Evolutionary conservation across 2,797 vertebrate species (phyloP), one percentile per base, ranked within the genome.

Genomic region (Chaetodon trifasciatus): DNA sequence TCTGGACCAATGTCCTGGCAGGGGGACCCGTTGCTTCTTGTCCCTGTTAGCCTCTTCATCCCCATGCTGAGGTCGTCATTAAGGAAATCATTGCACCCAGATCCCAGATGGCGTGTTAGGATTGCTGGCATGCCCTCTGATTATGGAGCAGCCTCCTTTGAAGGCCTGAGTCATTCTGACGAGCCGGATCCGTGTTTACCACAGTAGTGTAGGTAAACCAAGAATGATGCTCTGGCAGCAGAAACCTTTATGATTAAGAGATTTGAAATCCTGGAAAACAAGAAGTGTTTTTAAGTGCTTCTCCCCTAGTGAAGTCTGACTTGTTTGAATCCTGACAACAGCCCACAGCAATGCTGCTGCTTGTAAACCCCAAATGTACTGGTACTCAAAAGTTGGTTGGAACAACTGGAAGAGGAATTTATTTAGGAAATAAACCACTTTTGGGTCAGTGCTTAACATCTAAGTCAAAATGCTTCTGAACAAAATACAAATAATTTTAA

Each of bases 61-160:
- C 78, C 76, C 76, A 60, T 56, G 83, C 83, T 81, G 75, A 89
- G 86, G 82, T 89, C 49, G 62, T 91, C 87, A 93, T 92, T 92
- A 90, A 87, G 74, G 80, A 93, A 92, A 91, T 91, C 74, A 87
- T 83, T 87, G 76, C 78, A 70, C 77, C 84, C 87, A 73, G 82
- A 87, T 91, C 91, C 89, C 92, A 93, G 91, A 90, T 92, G 76
- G 88, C 15, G 58, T 78, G 79, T 82, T 78, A 73, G 64, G 72
- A 84, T 70, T 76, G 67, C 73, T 91, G 87, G 88, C 84, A 71
- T 57, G 61, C 58, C 40, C 37, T 84, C 55, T 81, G 47, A 77
- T 83, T 78, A 67, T 66, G 17, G 61, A 82, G 49, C 56, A 75
- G 60, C 56, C 69, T 57, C 50, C 61, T 73, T 74, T 78, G 76